phyloP scores from a whole-genome alignment of 2,113 vertebrate species.

The Carassius carassius region DNA sequence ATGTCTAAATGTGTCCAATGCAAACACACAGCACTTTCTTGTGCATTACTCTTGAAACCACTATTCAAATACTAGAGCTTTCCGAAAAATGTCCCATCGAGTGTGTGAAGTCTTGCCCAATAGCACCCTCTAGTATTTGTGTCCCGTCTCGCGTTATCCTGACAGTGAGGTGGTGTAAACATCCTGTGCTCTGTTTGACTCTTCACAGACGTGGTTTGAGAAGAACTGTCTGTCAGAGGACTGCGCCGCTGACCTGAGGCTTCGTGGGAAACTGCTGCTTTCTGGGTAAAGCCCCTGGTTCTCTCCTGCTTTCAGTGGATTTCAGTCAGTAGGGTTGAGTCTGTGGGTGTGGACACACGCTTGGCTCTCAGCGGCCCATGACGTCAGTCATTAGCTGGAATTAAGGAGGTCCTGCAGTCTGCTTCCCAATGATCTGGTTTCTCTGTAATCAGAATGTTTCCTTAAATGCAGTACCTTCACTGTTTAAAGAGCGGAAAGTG shows the following conservation, averaged over 20 bases:
- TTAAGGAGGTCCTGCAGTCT: slow-evolving; percentile 49
- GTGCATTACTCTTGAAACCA: not conserved
- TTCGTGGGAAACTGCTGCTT: slow-evolving; percentile 87
- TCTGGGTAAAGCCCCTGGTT: slow-evolving; percentile 78
- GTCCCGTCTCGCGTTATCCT: not conserved
- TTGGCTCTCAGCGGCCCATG: slow-evolving; percentile 58
- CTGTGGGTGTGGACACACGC: slow-evolving; percentile 72
- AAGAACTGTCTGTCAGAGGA: slow-evolving; percentile 96
- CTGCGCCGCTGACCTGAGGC: slow-evolving; percentile 91
- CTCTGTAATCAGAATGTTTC: not conserved
- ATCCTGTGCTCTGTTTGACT: slow-evolving; percentile 60
- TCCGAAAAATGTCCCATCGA: not conserved
- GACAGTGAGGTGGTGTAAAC: slow-evolving; percentile 63
- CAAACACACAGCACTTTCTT: slow-evolving; percentile 2
- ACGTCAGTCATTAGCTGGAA: slow-evolving; percentile 67
- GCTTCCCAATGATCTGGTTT: not conserved
- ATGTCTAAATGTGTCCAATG: slow-evolving; percentile 28
- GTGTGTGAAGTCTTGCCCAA: slow-evolving; percentile 53
- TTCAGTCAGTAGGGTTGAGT: slow-evolving; percentile 65
- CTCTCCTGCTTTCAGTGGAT: slow-evolving; percentile 51
- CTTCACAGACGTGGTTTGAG: slow-evolving; percentile 91
- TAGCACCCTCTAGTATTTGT: slow-evolving; percentile 67
- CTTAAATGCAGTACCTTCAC: slow-evolving; percentile 4
- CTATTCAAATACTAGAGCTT: not conserved
- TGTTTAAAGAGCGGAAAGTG: not conserved